Evolutionary conservation across 2,113 vertebrate genomes (phyloP).

Genomic region (Craseonycteris thonglongyai): DNA sequence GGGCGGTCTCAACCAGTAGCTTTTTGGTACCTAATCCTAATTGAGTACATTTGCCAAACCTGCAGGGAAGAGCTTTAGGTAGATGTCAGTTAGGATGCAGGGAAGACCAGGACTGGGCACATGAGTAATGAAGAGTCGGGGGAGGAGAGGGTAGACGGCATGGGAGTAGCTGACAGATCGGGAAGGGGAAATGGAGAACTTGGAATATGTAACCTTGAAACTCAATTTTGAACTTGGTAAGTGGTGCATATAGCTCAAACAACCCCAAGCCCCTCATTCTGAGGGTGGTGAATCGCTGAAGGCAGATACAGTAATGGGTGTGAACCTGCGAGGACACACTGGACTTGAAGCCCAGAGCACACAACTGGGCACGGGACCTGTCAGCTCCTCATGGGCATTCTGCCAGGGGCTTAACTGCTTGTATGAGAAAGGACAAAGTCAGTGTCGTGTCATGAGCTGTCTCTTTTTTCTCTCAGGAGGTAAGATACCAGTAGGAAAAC

Average conservation of each 20-base stretch:
- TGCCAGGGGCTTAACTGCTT: not conserved
- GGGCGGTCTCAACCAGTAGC: not conserved
- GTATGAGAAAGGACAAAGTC: not conserved
- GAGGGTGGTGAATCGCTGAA: not conserved
- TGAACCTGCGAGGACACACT: not conserved
- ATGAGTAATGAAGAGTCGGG: not conserved
- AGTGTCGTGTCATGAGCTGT: not conserved
- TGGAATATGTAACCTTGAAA: not conserved
- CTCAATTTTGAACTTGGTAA: not conserved
- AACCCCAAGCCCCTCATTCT: not conserved
- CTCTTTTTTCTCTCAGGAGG: constrained; percentile 53
- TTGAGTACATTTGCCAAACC: not conserved
- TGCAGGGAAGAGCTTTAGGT: not conserved
- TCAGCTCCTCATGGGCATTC: too few relatives aligned
- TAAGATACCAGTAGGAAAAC: constrained; percentile 74
- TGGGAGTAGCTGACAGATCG: not conserved
- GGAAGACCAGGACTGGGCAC: not conserved
- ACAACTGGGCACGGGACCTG: too few relatives aligned
- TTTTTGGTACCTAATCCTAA: not conserved
- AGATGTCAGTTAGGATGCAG: not conserved
- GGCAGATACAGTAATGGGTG: not conserved
- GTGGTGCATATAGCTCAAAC: not conserved
- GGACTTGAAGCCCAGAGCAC: not conserved
- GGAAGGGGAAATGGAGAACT: not conserved
- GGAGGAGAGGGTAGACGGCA: too few relatives aligned